phyloP scores from a whole-genome alignment of 2,113 vertebrate genomes.

The Amia ocellicauda region DNA sequence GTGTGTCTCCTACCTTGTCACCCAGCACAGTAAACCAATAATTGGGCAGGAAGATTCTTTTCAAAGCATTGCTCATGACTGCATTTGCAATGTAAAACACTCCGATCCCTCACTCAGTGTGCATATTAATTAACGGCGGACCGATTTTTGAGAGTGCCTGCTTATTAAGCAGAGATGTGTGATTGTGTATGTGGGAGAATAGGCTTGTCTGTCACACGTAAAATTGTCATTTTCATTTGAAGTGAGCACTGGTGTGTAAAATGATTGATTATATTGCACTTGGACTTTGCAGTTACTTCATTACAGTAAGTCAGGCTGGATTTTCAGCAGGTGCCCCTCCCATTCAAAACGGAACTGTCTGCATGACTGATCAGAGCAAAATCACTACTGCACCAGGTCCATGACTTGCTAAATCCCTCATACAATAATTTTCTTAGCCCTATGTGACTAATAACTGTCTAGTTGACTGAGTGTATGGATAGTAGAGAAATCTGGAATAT shows the following conservation, averaged over 20 bases:
- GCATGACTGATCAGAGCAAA: too few relatives aligned
- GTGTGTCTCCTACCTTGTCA: constrained; percentile 9
- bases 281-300: constrained; percentile 6
- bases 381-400: too few relatives aligned
- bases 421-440: too few relatives aligned
- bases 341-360: too few relatives aligned
- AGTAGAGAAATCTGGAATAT: too few relatives aligned
- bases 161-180: too few relatives aligned
- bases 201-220: too few relatives aligned
- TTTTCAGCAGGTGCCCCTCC: background rate
- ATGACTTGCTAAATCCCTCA: too few relatives aligned
- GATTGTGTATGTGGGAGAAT: too few relatives aligned
- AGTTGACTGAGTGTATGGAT: too few relatives aligned
- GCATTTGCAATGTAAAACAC: constrained; percentile 12
- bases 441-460: too few relatives aligned
- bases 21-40: constrained; percentile 6
- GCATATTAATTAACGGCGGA: constrained; percentile 19
- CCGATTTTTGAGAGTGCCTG: background rate
- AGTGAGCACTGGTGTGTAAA: background rate
- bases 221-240: background rate
- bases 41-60: background rate
- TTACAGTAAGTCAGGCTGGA: constrained; percentile 2
- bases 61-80: background rate
- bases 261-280: background rate
- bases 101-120: constrained; percentile 13